Evolutionary conservation across 2,113 vertebrate genomes (phyloP).

Genomic region (Pipra filicauda): DNA sequence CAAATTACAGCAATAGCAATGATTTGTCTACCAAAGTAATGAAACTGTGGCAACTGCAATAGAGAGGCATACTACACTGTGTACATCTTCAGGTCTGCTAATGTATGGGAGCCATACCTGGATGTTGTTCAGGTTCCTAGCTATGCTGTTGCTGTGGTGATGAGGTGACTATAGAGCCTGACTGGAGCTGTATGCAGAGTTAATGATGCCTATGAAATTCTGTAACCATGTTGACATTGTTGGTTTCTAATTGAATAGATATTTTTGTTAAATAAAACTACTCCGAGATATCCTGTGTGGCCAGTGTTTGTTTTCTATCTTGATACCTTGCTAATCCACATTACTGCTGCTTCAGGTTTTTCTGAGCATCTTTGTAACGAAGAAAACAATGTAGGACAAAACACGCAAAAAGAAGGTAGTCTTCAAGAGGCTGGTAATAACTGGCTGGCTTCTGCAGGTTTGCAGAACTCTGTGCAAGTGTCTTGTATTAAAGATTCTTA

Average conservation of each 20-base stretch:
- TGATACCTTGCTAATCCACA: not conserved
- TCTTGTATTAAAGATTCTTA: not conserved
- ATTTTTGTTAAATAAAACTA: constrained; percentile 77
- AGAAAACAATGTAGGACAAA: not conserved
- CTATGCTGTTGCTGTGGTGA: not conserved
- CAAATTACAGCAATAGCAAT: constrained; percentile 6
- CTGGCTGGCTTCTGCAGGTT: not conserved
- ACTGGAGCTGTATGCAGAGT: not conserved
- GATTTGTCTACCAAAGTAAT: constrained; percentile 44
- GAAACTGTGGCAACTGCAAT: not conserved
- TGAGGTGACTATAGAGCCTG: not conserved
- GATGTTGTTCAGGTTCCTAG: not conserved
- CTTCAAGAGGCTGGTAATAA: not conserved
- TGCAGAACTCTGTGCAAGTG: not conserved
- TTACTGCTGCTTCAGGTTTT: not conserved
- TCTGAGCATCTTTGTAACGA: not conserved
- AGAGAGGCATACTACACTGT: not conserved
- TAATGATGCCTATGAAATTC: constrained; percentile 46
- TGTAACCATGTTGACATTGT: constrained; percentile 10
- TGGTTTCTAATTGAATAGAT: constrained; percentile 56
- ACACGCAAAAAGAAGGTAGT: not conserved
- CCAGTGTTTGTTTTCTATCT: not conserved
- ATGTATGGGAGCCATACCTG: not conserved
- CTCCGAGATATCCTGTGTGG: not conserved
- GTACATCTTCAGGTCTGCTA: not conserved